phyloP scores from a whole-genome alignment of 2,888 invertebrate genomes.

The Eupeodes latifasciatus region DNA sequence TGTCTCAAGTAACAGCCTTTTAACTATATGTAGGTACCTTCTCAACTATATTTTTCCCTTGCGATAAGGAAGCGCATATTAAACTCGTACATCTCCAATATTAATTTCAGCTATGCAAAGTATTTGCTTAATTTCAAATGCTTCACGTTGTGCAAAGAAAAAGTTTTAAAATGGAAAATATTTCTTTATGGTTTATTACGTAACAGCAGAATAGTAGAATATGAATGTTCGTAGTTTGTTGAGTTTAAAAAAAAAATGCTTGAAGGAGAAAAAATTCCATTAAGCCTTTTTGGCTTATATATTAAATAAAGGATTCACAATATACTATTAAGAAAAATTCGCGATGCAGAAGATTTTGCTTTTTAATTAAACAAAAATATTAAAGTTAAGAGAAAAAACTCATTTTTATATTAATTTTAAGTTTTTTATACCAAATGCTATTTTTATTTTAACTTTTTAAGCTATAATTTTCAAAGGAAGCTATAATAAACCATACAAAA shows the following conservation, averaged over 20 bases:
- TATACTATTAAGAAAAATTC: not conserved
- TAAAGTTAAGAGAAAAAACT: not conserved
- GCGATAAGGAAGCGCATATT: not conserved
- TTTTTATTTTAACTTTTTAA: too few species aligned
- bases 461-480: too few species aligned
- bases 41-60: too few species aligned
- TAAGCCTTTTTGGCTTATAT: not conserved
- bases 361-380: constrained; percentile 19
- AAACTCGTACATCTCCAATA: not conserved
- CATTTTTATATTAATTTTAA: not conserved
- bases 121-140: constrained; percentile 1
- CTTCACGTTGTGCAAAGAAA: not conserved
- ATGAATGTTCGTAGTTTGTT: not conserved
- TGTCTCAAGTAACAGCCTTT: too few species aligned
- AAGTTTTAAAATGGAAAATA: not conserved
- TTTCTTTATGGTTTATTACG: not conserved
- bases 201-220: not conserved
- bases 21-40: too few species aligned
- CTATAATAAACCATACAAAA: too few species aligned
- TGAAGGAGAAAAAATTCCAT: not conserved
- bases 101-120: not conserved
- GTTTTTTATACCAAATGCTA: too few species aligned
- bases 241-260: not conserved
- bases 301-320: not conserved
- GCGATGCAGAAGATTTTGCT: not conserved